Percentiles rank a stretch among this genome's conserved stretches.
Evolutionary conservation across 2,113 vertebrate genomes (phyloP).

Genomic region (Oceanodroma tethys): DNA sequence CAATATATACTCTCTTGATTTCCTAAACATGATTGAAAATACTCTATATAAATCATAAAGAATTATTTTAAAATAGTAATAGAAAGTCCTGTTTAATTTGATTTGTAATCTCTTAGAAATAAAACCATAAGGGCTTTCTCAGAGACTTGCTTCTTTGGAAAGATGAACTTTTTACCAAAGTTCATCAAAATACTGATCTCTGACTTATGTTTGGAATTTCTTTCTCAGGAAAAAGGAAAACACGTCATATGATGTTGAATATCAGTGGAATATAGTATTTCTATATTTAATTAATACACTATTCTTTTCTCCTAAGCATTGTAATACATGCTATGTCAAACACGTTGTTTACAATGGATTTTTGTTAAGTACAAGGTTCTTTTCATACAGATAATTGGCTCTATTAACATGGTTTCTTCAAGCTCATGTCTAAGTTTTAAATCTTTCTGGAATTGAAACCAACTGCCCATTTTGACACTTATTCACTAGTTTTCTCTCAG

Average conservation of each 20-base stretch:
- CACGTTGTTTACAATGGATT: not conserved
- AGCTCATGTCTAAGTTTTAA: slow-evolving; percentile 42
- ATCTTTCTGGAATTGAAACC: slow-evolving; percentile 58
- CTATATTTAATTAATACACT: not conserved
- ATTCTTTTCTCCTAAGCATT: slow-evolving; percentile 11
- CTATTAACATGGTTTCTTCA: not conserved
- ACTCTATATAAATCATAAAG: not conserved
- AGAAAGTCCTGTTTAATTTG: not conserved
- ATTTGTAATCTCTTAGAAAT: not conserved
- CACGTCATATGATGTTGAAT: not conserved
- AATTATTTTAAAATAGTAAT: not conserved
- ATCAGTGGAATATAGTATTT: not conserved
- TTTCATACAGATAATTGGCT: slow-evolving; percentile 28
- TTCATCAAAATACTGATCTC: not conserved
- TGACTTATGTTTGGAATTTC: not conserved
- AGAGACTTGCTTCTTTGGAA: not conserved
- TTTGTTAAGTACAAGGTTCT: slow-evolving; percentile 16
- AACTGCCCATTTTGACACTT: slow-evolving; percentile 62
- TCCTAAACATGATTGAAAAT: not conserved
- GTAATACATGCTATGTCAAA: not conserved
- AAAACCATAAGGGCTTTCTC: not conserved
- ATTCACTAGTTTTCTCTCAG: slow-evolving; percentile 58
- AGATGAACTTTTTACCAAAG: not conserved
- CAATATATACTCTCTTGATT: not conserved
- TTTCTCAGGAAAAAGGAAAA: not conserved